Base-by-base conservation (phyloP, 2,888 invertebrate genomes). In the Sesia bembeciformis region DNA sequence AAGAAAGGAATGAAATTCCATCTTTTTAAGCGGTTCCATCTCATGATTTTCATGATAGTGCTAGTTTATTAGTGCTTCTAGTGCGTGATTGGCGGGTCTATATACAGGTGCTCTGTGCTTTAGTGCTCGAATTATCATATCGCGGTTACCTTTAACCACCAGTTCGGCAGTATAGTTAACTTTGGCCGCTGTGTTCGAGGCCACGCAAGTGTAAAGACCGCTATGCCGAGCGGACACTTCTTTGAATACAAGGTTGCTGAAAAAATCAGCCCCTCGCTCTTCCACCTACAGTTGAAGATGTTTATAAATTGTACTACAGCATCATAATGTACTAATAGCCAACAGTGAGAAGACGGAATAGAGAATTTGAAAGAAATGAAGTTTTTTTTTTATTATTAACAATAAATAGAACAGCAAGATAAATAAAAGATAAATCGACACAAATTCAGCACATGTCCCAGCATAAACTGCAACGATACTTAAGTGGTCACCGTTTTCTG, bases 211-310 rank as follows among this genome's bases (percentile, higher is more conserved):
- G 81, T 94, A 94, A 67, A 90, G 91, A 53, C 94, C 94, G 78
- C 93, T 93, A 84, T 94, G 94, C 59, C 89, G 90, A 56, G 93
- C 92, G 60, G 91, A 91, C 64, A 94, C 93, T 82, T 93, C 93
- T 90, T 94, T 93, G 87, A 94, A 93, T 63, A 94, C 93, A 75
- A 94, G 89, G 83, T 94, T 92, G 81, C 94, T 94, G 85, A 93
- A 94, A 90, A 94, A 94, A 76, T 93, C 93, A 63, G 93, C 93
- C 59, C 92, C 92, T 53, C 93, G 92, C 70, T 94, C 93, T 77
- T 92, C 92, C 68, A 93, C 92, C 88, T 93, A 71, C 71, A 78
- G 80, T 69, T 64, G 40, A 40, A 8, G 40, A n/a, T 40, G 7
- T 5, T 52, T n/a, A 7, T 52, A 3, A 42, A 42, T 6, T 42